phyloP scores from a whole-genome alignment of 2,113 vertebrate species.

The Corapipo altera region DNA sequence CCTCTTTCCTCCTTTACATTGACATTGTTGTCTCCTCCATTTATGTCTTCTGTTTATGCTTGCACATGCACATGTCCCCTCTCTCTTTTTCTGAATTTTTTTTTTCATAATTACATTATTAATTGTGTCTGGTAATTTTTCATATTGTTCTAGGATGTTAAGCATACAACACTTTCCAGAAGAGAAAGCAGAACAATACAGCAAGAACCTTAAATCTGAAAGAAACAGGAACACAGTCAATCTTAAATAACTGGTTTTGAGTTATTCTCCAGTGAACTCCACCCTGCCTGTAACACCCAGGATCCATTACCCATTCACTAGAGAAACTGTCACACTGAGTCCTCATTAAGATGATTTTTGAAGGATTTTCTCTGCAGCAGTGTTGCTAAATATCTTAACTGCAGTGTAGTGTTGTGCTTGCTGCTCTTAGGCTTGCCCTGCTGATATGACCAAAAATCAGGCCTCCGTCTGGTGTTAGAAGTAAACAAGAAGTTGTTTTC shows the following conservation, averaged over 20 bases:
- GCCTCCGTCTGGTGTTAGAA: not conserved
- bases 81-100: not conserved
- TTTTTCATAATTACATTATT: not conserved
- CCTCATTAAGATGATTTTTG: not conserved
- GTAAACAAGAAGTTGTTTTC: not conserved
- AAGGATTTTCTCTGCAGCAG: not conserved
- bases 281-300: not conserved
- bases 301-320: not conserved
- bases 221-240: not conserved
- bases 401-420: not conserved
- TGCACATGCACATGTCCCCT: fast-evolving
- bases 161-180: not conserved
- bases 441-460: not conserved
- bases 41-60: not conserved
- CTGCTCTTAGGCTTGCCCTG: not conserved
- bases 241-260: not conserved
- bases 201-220: not conserved
- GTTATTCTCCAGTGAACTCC: not conserved
- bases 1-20: not conserved
- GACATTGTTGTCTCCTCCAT: not conserved
- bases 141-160: not conserved
- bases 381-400: not conserved
- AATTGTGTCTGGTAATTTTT: not conserved
- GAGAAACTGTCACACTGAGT: not conserved
- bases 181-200: not conserved